Evolutionary conservation across 2,797 vertebrate genomes (phyloP).

Genomic region (Megalops cyprinoides): DNA sequence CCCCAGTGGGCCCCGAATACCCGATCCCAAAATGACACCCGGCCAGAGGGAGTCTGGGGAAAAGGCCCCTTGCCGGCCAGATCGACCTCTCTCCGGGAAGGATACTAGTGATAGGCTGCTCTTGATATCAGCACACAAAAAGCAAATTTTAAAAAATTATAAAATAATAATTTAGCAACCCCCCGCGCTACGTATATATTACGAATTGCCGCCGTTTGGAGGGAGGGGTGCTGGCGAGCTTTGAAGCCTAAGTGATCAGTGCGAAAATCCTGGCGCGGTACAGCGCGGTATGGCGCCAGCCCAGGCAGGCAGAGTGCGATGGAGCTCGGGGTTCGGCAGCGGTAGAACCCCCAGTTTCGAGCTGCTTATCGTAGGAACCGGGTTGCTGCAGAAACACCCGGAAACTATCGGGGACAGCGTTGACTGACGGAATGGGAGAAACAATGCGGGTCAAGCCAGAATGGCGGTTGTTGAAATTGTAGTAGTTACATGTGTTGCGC

Average conservation of each 20-base stretch:
- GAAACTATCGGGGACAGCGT: slow-evolving; percentile 51
- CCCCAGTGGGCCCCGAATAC: slow-evolving; percentile 53
- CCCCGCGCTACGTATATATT: slow-evolving; percentile 34
- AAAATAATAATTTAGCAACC: slow-evolving; percentile 47
- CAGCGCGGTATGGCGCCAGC: slow-evolving; percentile 67
- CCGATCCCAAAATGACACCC: slow-evolving; percentile 41
- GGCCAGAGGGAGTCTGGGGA: slow-evolving; percentile 18
- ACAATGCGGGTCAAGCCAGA: slow-evolving; percentile 8
- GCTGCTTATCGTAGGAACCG: slow-evolving; percentile 57
- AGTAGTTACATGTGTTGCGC: slow-evolving; percentile 6
- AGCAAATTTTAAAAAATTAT: slow-evolving; percentile 27
- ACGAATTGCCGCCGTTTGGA: slow-evolving; percentile 48
- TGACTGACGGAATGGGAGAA: slow-evolving; percentile 45
- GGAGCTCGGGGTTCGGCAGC: slow-evolving; percentile 44
- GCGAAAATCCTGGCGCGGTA: slow-evolving; percentile 66
- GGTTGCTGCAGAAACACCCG: slow-evolving; percentile 66
- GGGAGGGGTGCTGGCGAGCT: slow-evolving; percentile 51
- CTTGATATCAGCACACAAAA: too few relatives aligned
- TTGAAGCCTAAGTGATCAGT: slow-evolving; percentile 44
- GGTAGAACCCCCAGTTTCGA: slow-evolving; percentile 63
- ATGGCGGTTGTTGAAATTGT: not conserved
- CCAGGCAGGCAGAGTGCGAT: slow-evolving; percentile 47
- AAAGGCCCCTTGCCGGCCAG: slow-evolving; percentile 19
- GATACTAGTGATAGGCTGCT: too few relatives aligned
- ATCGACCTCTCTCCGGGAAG: not conserved